phyloP scores from a whole-genome alignment of 2,113 vertebrate genomes.

The Apodemus sylvaticus region DNA sequence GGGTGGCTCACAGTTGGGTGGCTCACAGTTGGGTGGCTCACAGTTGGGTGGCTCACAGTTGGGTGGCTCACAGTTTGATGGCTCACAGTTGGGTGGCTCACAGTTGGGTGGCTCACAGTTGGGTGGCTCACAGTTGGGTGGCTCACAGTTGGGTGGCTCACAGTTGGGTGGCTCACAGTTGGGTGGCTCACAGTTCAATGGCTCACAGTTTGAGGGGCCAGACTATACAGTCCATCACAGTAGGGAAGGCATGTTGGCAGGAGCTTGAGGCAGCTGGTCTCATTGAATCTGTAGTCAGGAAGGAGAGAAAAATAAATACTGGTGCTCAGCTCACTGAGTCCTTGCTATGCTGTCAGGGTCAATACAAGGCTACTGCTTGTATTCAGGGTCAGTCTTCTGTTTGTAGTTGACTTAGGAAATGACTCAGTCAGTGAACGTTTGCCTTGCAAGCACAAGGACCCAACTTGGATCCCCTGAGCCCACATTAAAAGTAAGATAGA shows the following conservation, averaged over 20 bases:
- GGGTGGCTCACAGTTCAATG: too few relatives aligned
- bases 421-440: not conserved
- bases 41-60: too few relatives aligned
- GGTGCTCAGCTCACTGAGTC: not conserved
- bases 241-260: not conserved
- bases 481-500: not conserved
- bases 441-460: not conserved
- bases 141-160: not conserved
- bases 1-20: too few relatives aligned
- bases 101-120: too few relatives aligned
- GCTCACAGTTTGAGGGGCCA: not conserved
- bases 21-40: too few relatives aligned
- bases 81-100: too few relatives aligned
- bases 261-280: not conserved
- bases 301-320: not conserved
- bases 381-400: not conserved
- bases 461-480: not conserved
- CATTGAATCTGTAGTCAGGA: not conserved
- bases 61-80: too few relatives aligned
- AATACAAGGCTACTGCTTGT: too few relatives aligned
- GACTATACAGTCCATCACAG: too few relatives aligned
- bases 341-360: not conserved
- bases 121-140: too few relatives aligned
- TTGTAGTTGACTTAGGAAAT: not conserved
- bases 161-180: too few relatives aligned